Conservation (phyloP, 2,113 vertebrate genomes). For the Sakesphorus luctuosus region DNA sequence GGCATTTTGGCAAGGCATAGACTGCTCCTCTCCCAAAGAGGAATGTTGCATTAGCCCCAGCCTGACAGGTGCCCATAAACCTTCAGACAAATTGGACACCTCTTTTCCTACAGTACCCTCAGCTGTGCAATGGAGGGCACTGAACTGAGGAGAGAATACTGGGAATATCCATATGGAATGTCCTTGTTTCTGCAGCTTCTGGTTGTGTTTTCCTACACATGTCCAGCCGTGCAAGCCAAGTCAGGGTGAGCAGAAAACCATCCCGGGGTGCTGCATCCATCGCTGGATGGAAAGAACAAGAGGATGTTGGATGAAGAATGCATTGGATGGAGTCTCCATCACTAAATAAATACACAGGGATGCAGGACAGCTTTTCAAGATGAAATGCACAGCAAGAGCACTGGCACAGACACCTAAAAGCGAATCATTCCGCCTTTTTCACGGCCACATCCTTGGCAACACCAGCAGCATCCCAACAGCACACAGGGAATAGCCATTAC, state of each 20-base stretch:
- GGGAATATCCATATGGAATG: rapidly evolving
- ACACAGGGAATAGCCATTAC: rapidly evolving
- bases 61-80: background rate
- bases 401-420: background rate
- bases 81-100: background rate
- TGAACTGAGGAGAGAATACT: rapidly evolving
- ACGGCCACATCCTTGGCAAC: background rate
- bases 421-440: background rate
- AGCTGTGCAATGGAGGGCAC: background rate
- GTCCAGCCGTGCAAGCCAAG: background rate
- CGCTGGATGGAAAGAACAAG: background rate
- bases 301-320: background rate
- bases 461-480: background rate
- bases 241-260: background rate
- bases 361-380: rapidly evolving
- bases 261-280: rapidly evolving
- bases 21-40: background rate
- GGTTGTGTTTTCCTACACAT: background rate
- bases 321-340: background rate
- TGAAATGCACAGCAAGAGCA: background rate
- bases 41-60: background rate
- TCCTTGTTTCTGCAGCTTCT: background rate
- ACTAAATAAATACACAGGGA: rapidly evolving
- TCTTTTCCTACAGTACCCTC: background rate
- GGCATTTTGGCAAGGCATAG: background rate